Percentiles rank a stretch among this genome's conserved stretches.
These are phyloP conservation scores for Chrysolina americana DNA, from an alignment of 2,888 invertebrate genomes.

Conservation along the genomic window DNA sequence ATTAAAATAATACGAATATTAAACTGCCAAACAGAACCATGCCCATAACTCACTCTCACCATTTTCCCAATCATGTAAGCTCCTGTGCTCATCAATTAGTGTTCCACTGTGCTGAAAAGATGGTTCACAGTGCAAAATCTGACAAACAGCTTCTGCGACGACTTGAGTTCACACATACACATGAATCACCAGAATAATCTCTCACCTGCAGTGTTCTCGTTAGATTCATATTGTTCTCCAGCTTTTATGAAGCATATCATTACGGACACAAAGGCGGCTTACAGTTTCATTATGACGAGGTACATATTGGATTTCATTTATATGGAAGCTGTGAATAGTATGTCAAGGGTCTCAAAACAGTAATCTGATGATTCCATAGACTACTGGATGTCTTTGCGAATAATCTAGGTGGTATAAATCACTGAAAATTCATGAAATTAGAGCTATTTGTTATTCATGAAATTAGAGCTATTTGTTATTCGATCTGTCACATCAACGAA, in stretches of 20 bases:
- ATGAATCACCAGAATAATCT: not conserved
- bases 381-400: not conserved
- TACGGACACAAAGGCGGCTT: slow-evolving; percentile 6
- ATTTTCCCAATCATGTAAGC: too few relatives aligned
- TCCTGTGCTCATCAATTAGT: too few relatives aligned
- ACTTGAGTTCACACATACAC: not conserved
- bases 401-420: not conserved
- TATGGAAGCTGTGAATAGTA: not conserved
- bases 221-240: not conserved
- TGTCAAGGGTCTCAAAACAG: not conserved
- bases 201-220: slow-evolving; percentile 9
- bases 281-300: slow-evolving; percentile 1
- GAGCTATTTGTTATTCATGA: too few relatives aligned
- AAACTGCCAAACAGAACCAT: too few relatives aligned
- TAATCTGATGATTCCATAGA: not conserved
- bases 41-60: too few relatives aligned
- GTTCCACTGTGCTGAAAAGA: too few relatives aligned
- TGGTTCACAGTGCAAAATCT: too few relatives aligned
- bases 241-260: slow-evolving; percentile 3
- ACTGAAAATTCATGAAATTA: not conserved
- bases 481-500: too few relatives aligned
- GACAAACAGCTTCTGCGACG: not conserved
- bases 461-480: too few relatives aligned
- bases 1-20: too few relatives aligned
- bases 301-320: not conserved